Conservation (phyloP, 1,140 invertebrate species). For the fruit fly (Drosophila melanogaster) region Release_6_plus_ISO1_MT NT_033777.3:12255501-12256000, state of each 20-base stretch:
- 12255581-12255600: conserved; percentile 21
- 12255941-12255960: conserved; percentile 87
- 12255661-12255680: conserved; percentile 36
- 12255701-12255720: conserved; percentile 29
- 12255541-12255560: conserved; percentile 63
- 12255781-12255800: conserved; percentile 8
- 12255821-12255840: conserved; percentile 95
- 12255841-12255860: conserved; percentile 90
- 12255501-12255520: conserved; percentile 58
- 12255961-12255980: conserved; percentile 96
- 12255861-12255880: conserved; percentile 88
- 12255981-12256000: conserved; percentile 90
- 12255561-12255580: conserved; percentile 64
- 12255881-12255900: conserved; percentile 97
- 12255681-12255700: conserved; percentile 42
- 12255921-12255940: conserved; percentile 92
- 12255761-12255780: conserved; percentile 17
- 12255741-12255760: conserved; percentile 33
- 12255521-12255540: conserved; percentile 72
- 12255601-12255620: conserved; percentile 14
- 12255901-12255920: conserved; percentile 94
- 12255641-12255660: conserved; percentile 40
- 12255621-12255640: conserved; percentile 29
- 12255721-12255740: conserved; percentile 45
- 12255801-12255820: conserved; percentile 90